Percentiles rank a stretch among this genome's conserved stretches.
Conservation (phyloP, 1,140 invertebrate genomes). For the Drosophila neocordata region DNA sequence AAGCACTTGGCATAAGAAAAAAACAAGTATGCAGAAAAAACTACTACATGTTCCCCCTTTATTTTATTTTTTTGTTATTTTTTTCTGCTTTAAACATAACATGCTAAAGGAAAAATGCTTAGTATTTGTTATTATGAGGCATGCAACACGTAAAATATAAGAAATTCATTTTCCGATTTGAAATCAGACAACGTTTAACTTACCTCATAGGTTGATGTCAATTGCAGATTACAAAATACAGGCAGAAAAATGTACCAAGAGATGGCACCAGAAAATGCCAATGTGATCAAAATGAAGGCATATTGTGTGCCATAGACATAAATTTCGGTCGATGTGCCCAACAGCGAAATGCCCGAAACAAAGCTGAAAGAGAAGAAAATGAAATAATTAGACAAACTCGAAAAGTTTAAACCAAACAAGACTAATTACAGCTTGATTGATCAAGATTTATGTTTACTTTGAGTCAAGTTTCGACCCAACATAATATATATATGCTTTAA, state of each 20-base stretch:
- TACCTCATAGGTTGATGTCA: conserved; percentile 94
- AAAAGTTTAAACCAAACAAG: conserved; percentile 21
- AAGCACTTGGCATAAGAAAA: neutral
- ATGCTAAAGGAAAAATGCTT: conserved; percentile 26
- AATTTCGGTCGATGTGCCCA: conserved; percentile 93
- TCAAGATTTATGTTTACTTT: conserved; percentile 26
- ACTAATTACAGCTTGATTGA: conserved; percentile 46
- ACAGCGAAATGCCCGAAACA: conserved; percentile 92
- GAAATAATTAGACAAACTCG: conserved; percentile 29
- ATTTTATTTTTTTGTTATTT: neutral
- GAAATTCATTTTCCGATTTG: neutral
- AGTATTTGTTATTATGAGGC: conserved; percentile 48
- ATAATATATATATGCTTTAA: neutral
- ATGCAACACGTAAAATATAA: conserved; percentile 42
- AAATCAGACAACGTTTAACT: conserved; percentile 52
- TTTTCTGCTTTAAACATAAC: neutral
- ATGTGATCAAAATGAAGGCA: conserved; percentile 86
- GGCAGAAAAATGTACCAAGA: conserved; percentile 91
- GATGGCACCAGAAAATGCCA: conserved; percentile 87
- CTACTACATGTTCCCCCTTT: neutral
- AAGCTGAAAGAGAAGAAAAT: conserved; percentile 85
- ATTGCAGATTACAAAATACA: conserved; percentile 90
- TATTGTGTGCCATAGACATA: conserved; percentile 92
- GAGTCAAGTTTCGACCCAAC: conserved; percentile 13
- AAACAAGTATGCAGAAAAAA: neutral